Conservation (phyloP, 2,888 invertebrate species). For the Tiliacea aurago region DNA sequence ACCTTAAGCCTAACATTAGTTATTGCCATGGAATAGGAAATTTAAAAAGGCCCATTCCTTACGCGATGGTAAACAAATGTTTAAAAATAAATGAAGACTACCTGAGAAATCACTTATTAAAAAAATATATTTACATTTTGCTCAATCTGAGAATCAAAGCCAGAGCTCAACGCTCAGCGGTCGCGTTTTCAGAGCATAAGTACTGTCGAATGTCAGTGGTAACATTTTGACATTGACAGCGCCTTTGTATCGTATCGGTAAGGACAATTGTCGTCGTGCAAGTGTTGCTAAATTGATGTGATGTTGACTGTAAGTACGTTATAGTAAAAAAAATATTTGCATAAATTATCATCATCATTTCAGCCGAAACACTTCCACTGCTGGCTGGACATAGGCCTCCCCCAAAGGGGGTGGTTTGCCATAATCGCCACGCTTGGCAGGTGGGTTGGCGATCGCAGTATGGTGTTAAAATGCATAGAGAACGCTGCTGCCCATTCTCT, state of each 20-base stretch:
- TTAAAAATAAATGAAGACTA: background rate
- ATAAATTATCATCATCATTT: no score
- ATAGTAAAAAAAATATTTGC: background rate
- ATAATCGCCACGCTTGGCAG: no score
- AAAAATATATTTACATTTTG: background rate
- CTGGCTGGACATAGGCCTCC: no score
- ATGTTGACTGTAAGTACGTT: background rate
- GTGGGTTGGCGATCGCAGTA: no score
- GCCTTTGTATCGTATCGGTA: background rate
- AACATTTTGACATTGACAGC: background rate
- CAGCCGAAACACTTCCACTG: no score
- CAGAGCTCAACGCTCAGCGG: background rate
- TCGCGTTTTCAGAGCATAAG: background rate
- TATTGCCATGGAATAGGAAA: background rate
- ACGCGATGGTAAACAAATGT: background rate
- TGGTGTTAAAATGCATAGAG: no score
- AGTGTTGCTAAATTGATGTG: background rate
- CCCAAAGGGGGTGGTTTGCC: no score
- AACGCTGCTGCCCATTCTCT: no score
- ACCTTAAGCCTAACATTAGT: conserved; percentile 12
- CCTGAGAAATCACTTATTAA: background rate
- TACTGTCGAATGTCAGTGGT: background rate
- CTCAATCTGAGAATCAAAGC: background rate
- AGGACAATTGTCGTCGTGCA: background rate
- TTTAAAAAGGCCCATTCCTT: background rate